Conservation (phyloP, 2,113 vertebrate genomes). For the Osmerus eperlanus region DNA sequence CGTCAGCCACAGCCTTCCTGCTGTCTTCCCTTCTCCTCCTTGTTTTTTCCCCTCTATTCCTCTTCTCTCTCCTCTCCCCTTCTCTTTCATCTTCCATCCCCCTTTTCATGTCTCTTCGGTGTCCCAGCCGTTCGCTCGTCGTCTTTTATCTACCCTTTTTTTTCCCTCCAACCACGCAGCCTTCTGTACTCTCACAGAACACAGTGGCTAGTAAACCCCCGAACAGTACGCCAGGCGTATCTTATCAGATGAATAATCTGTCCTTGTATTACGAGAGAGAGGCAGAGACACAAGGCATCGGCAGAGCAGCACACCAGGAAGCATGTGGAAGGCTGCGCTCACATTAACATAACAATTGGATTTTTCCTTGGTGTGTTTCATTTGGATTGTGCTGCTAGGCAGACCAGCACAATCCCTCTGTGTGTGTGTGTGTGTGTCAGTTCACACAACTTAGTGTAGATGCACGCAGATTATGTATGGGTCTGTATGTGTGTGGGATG, state of each 20-base stretch:
- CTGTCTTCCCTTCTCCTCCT: background rate
- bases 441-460: background rate
- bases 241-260: too few relatives aligned
- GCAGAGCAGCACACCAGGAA: background rate
- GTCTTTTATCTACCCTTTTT: background rate
- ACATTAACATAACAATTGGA: slow-evolving; percentile 10
- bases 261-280: background rate
- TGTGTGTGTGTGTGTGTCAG: background rate
- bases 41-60: background rate
- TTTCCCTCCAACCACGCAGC: background rate
- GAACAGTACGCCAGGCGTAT: background rate
- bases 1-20: background rate
- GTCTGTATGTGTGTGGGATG: background rate
- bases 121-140: background rate
- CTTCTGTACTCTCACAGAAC: background rate
- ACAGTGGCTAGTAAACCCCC: background rate
- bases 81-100: background rate
- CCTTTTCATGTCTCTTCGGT: background rate
- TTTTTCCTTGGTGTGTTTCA: background rate
- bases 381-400: background rate
- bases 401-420: background rate
- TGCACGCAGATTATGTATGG: background rate
- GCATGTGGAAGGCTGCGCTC: background rate
- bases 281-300: background rate
- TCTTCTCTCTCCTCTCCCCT: background rate